These are phyloP conservation scores for Hylia prasina DNA, from an alignment of 2,113 vertebrate genomes.

Conservation along the genomic window DNA sequence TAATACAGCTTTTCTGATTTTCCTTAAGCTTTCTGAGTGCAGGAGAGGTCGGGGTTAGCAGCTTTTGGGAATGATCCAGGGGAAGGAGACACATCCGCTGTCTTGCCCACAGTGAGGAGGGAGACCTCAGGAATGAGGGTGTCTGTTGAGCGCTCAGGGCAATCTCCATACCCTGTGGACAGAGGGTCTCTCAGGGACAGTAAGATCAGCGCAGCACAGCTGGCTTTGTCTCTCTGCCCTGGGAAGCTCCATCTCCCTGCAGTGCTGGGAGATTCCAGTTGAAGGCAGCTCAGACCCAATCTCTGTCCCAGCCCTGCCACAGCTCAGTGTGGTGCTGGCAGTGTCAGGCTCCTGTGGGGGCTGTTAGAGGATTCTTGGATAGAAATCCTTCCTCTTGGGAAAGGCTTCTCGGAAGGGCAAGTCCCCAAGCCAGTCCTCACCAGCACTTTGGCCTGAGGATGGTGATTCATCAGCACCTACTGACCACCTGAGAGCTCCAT, in stretches of 20 bases:
- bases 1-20: neutral
- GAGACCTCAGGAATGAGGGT: neutral
- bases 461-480: neutral
- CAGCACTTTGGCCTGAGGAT: neutral
- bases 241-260: neutral
- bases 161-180: neutral
- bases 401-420: no score
- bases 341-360: rapidly evolving
- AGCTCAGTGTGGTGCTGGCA: rapidly evolving
- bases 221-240: neutral
- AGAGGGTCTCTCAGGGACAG: neutral
- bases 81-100: neutral
- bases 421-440: neutral
- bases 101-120: neutral
- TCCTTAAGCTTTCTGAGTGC: neutral
- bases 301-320: neutral
- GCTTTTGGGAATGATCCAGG: neutral
- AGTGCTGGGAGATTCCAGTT: neutral
- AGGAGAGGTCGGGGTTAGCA: neutral
- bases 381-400: neutral
- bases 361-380: neutral
- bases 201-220: neutral
- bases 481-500: neutral
- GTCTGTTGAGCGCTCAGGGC: neutral
- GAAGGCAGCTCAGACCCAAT: neutral